A percentile compares a stretch with the other conserved stretches of the same genome.
Conservation (phyloP, 2,888 invertebrate species). For the Anagyrus pseudococci region DNA sequence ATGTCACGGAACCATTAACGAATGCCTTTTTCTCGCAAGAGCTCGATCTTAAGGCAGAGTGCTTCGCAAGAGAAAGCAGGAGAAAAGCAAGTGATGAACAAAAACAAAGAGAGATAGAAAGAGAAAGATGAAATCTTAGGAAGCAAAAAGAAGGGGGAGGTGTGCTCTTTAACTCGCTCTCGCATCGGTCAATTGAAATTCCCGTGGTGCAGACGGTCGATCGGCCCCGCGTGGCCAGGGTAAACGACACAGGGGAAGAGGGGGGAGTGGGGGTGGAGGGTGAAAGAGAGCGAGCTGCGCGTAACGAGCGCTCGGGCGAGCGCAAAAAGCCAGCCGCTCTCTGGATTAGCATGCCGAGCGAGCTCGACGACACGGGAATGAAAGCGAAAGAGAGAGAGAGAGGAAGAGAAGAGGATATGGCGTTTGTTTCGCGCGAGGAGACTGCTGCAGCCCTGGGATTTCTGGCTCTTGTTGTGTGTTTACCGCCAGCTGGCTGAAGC, state of each 20-base stretch:
- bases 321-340: constrained; percentile 2
- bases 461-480: no score
- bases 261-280: background rate
- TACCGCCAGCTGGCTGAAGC: no score
- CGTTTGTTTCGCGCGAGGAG: no score
- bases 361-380: background rate
- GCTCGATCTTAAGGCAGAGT: no score
- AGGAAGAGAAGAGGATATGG: background rate
- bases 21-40: no score
- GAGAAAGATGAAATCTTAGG: no score
- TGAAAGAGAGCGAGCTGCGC: background rate
- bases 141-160: background rate
- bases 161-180: constrained; percentile 15
- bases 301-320: background rate
- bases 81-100: no score
- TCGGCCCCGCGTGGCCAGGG: constrained; percentile 7
- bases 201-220: constrained; percentile 19
- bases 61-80: no score
- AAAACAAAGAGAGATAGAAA: no score
- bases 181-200: constrained; percentile 36
- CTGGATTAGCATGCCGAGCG: background rate
- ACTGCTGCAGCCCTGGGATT: no score
- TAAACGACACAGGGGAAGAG: constrained; percentile 24
- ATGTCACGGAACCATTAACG: no score
- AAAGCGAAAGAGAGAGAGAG: constrained; percentile 7